Conservation (phyloP, 1,140 invertebrate genomes). For the Stegodyphus mimosarum region DNA sequence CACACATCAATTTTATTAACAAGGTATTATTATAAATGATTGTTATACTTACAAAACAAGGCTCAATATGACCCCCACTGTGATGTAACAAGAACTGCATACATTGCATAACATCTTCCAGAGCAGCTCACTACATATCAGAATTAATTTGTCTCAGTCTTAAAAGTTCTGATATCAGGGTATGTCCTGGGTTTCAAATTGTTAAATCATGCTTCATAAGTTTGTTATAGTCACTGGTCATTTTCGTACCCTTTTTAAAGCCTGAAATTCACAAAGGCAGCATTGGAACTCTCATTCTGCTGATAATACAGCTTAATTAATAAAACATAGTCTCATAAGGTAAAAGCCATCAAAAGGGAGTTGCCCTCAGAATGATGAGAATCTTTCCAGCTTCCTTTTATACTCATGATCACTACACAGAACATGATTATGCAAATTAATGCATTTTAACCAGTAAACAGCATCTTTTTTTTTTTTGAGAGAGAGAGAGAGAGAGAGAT, state of each 20-base stretch:
- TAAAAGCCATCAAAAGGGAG: not conserved
- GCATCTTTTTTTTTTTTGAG: not conserved
- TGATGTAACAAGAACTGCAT: too few relatives aligned
- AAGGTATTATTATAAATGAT: too few relatives aligned
- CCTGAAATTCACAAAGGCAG: not conserved
- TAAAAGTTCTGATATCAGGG: too few relatives aligned
- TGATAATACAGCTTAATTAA: conserved; percentile 1
- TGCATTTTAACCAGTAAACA: not conserved
- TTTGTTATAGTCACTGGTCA: not conserved
- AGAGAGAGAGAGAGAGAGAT: too few relatives aligned
- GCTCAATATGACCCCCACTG: too few relatives aligned
- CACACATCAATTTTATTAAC: too few relatives aligned
- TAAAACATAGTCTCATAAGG: not conserved
- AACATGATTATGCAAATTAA: conserved; percentile 9
- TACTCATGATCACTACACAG: conserved; percentile 5
- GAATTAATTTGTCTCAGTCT: too few relatives aligned
- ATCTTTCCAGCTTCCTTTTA: conserved; percentile 5
- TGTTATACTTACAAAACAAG: too few relatives aligned
- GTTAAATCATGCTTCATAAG: not conserved
- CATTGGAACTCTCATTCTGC: not conserved
- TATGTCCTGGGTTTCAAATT: not conserved
- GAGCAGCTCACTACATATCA: too few relatives aligned
- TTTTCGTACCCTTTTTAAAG: not conserved
- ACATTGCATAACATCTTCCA: too few relatives aligned
- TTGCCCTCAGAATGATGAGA: conserved; percentile 2